Conservation (phyloP, 2,113 vertebrate species). For the Mionectes macconnelli region DNA sequence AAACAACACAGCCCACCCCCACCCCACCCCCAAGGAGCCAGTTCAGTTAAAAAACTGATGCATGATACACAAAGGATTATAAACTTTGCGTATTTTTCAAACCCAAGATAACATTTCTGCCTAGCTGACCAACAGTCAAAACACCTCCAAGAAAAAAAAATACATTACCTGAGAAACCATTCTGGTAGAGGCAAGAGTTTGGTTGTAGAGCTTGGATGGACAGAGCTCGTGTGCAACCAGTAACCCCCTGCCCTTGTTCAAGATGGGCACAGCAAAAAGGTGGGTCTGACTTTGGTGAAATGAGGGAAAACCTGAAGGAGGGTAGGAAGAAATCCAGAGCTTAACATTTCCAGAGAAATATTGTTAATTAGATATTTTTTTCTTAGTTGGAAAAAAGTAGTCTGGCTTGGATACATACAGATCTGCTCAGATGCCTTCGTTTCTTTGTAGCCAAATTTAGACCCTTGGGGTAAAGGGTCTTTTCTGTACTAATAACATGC, state of each 20-base stretch:
- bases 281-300: background rate
- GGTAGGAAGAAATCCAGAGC: accelerated
- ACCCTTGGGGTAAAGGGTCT: background rate
- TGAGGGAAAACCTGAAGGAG: background rate
- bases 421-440: background rate
- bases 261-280: background rate
- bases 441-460: background rate
- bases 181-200: background rate
- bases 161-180: background rate
- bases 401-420: background rate
- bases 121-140: background rate
- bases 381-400: background rate
- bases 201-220: background rate
- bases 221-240: background rate
- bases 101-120: background rate
- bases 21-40: background rate
- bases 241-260: background rate
- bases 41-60: background rate
- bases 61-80: background rate
- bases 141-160: background rate
- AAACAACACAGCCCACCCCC: background rate
- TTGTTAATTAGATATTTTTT: background rate
- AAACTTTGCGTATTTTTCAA: background rate
- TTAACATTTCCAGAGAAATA: background rate
- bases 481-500: background rate